Conservation (phyloP, 2,888 invertebrate species). For the Eupithecia vulgata region DNA sequence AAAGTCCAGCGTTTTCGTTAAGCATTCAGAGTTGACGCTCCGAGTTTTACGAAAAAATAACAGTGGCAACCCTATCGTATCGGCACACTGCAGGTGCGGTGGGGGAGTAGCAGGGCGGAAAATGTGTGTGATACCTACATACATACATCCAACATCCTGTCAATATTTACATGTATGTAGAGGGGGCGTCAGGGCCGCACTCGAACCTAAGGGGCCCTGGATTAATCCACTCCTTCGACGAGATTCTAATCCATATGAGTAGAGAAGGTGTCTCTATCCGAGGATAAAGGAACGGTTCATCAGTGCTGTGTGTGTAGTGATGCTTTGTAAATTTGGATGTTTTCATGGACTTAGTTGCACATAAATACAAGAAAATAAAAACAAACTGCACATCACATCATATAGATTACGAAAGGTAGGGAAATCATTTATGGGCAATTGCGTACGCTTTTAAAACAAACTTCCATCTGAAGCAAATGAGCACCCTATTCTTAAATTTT, state of each 20-base stretch:
- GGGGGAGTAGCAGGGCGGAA: conserved; percentile 13
- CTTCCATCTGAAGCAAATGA: no score
- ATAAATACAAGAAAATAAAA: no score
- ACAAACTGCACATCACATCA: no score
- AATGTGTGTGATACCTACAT: conserved; percentile 15
- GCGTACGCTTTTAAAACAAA: no score
- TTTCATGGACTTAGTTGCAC: no score
- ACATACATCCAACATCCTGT: conserved; percentile 12
- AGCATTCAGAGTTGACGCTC: no score
- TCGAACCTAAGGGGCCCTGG: neutral
- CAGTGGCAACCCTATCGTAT: conserved; percentile 18
- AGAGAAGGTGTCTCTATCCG: neutral
- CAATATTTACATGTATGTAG: conserved; percentile 22
- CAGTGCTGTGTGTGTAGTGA: no score
- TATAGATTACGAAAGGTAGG: no score
- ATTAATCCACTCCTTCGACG: neutral
- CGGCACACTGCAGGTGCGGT: conserved; percentile 24
- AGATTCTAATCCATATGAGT: conserved; percentile 6
- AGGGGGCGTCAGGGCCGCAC: neutral
- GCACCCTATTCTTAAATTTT: no score
- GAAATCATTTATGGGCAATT: no score
- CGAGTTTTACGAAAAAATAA: neutral
- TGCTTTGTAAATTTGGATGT: no score
- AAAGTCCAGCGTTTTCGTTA: no score
- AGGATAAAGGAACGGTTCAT: neutral